Conservation (phyloP, 1,140 invertebrate species). For the Drosophila funebris region DNA sequence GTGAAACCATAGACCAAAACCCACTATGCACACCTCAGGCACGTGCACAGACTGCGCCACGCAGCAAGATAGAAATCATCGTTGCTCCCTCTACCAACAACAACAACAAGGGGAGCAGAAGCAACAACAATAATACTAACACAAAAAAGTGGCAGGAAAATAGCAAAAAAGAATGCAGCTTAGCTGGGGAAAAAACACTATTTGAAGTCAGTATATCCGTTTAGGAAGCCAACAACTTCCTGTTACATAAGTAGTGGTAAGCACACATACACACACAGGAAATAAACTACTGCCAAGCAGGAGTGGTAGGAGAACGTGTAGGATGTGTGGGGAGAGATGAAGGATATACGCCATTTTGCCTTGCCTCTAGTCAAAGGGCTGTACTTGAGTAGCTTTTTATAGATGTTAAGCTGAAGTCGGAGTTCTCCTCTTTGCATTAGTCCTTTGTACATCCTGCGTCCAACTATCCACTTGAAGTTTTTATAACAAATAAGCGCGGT, state of each 20-base stretch:
- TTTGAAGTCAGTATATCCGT: conserved; percentile 79
- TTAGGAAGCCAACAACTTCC: conserved; percentile 80
- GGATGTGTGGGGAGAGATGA: conserved; percentile 2
- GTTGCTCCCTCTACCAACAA: conserved; percentile 14
- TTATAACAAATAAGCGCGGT: conserved; percentile 71
- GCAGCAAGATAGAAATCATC: conserved; percentile 17
- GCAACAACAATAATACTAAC: conserved; percentile 32
- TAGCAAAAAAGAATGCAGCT: conserved; percentile 56
- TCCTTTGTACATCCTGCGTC: conserved; percentile 6
- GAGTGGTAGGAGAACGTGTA: not conserved
- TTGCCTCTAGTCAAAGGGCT: conserved; percentile 48
- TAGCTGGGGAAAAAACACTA: conserved; percentile 52
- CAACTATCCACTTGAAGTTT: conserved; percentile 49
- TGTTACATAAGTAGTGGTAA: conserved; percentile 65
- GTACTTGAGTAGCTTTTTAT: conserved; percentile 63
- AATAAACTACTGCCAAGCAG: conserved; percentile 32
- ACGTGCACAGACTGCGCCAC: conserved; percentile 39
- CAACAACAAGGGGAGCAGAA: conserved; percentile 43
- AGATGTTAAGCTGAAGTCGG: conserved; percentile 52
- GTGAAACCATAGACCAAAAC: not conserved
- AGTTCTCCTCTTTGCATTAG: not conserved
- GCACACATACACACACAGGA: conserved; percentile 44
- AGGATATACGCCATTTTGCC: conserved; percentile 31
- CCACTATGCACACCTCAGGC: conserved; percentile 50
- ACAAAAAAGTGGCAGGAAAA: conserved; percentile 48